These are phyloP conservation scores for Aspidapion aeneum DNA, from an alignment of 2,888 invertebrate genomes.

Conservation along the genomic window DNA sequence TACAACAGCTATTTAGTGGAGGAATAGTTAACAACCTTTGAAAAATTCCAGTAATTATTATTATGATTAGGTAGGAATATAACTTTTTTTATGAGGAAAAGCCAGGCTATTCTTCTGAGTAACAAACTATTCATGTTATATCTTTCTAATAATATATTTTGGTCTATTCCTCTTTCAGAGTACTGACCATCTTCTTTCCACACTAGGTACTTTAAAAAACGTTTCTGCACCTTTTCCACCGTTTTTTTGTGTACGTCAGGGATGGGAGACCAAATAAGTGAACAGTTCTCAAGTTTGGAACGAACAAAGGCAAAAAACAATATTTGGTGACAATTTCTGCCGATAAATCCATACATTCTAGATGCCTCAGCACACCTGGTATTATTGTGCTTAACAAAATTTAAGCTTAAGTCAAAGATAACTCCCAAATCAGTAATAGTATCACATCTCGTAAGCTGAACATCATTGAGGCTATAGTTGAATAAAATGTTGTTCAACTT, in stretches of 20 bases:
- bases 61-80: too few relatives aligned
- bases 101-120: not conserved
- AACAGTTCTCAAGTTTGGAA: too few relatives aligned
- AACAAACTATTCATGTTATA: not conserved
- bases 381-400: too few relatives aligned
- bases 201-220: not conserved
- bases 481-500: too few relatives aligned
- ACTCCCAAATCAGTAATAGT: not conserved
- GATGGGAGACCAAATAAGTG: not conserved
- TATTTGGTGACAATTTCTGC: too few relatives aligned
- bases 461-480: not conserved
- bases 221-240: not conserved
- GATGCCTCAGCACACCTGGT: not conserved
- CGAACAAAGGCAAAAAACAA: too few relatives aligned
- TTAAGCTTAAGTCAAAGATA: not conserved
- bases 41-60: too few relatives aligned
- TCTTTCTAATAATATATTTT: not conserved
- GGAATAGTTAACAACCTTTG: too few relatives aligned
- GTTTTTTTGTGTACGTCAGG: not conserved
- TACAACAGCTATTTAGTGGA: too few relatives aligned
- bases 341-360: not conserved
- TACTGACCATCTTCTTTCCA: not conserved
- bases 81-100: too few relatives aligned
- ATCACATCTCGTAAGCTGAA: not conserved
- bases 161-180: not conserved